Evolutionary conservation across 2,888 invertebrate species (phyloP), one percentile per base, ranked within the genome.

Genomic region (Ormyrus thymus): DNA sequence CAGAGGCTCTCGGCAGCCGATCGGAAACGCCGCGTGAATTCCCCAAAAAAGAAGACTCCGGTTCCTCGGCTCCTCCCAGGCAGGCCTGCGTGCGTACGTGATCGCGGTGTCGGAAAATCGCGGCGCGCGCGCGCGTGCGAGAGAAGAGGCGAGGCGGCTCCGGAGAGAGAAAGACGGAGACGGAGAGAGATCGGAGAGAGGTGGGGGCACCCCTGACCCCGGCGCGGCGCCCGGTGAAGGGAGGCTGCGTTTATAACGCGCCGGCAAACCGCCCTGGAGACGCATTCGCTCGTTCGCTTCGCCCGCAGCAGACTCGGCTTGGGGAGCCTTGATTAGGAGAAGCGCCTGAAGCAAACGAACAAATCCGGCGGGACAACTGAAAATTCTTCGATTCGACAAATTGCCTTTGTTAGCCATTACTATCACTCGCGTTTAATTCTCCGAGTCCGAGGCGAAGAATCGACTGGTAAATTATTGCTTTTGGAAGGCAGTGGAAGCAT

Each of bases 181-280:
- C 29, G 29, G 29, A 29, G 29, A 29, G 29, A 29, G 29, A 29
- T 29, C 29, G 29, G 29, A 4, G 29, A 29, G 83, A 86, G 86
- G 87, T 87, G 89, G 89, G 90, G 89, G 88, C 89, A 89, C 89
- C 89, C 89, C 89, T 89, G 89, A 89, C 89, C 88, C 87, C 88
- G 87, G 84, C 83, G 78, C 82, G 81, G 83, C 82, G 65, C 84
- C 83, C 87, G 86, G 90, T 90, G 90, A 90, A 90, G 90, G 90
- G 90, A 90, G 89, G 89, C 86, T 89, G 89, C 89, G 89, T 89
- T 90, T 90, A 90, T 89, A 90, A 84, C 88, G 88, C 88, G 84
- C 85, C 86, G 83, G 85, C 87, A 86, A 88, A 86, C 87, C 87
- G 89, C 89, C 89, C 90, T 85, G 86, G 87, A 85, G 86, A 85